Evolutionary conservation across 2,797 vertebrate genomes (phyloP), one percentile per base, ranked within the genome.

Genomic region (Lagocephalus sceleratus): DNA sequence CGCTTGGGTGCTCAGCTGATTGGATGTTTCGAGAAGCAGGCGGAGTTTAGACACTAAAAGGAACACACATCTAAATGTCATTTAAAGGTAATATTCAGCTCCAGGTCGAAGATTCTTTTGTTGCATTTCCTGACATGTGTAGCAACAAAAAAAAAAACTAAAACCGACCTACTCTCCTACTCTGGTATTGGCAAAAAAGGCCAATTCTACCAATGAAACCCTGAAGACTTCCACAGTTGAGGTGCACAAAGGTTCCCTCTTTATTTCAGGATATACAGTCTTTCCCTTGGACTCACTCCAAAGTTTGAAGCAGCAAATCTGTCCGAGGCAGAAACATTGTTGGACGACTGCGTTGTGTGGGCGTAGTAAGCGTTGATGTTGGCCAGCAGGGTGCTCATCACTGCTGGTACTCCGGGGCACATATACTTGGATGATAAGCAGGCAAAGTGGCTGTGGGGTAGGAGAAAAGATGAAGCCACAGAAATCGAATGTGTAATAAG

Each of bases 331-430:
- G 95, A 97, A 68, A 96, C 95, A 3, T 98, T 99, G 81, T 91
- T 92, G 88, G 94, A 92, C 58, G 96, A 96, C 81, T 97, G 89
- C 1, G 97, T 98, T 75, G 96, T 98, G 87, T 99, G 97, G 3
- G 95, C 97, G 0, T 98, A 99, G 89, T 98, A 98, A 60, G 97
- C 96, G 0, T 99, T 99, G 84, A 99, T 99, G 89, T 98, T 99
- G 87, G 97, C 97, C 1, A 99, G 89, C 29, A 99, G 88, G n/a
- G 96, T 99, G 78, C 97, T 99, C 97, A 99, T 98, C 76, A 99
- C 97, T 0, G 97, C 97, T 0, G 97, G 96, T 53, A 98, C 96
- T 6, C 96, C 95, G 0, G 97, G 96, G 59, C 96, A 98, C 97
- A 98, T 99, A 85, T 99, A 98, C 81, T 98, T 98, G 8, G 95